Conservation (phyloP, 2,113 vertebrate species). For the Rhinichthys klamathensis region DNA sequence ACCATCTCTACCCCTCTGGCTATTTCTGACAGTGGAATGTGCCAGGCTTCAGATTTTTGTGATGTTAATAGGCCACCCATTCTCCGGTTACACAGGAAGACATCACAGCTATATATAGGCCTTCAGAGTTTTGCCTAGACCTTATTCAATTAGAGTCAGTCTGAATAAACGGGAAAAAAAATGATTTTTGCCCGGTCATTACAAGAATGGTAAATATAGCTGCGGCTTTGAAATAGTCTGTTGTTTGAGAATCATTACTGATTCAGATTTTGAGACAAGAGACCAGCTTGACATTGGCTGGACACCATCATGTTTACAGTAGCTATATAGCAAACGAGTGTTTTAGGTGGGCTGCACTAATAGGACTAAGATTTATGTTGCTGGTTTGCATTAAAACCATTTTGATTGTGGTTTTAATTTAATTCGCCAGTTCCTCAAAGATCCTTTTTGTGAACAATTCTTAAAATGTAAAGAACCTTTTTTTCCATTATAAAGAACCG, state of each 20-base stretch:
- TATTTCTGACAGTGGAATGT: constrained; percentile 82
- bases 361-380: neutral
- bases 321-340: neutral
- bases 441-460: no score
- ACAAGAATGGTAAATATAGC: constrained; percentile 26
- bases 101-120: constrained; percentile 79
- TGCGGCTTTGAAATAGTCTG: constrained; percentile 33
- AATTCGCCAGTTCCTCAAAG: no score
- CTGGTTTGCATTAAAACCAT: neutral
- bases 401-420: no score
- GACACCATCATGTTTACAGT: constrained; percentile 1
- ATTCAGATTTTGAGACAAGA: neutral
- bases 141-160: constrained; percentile 49
- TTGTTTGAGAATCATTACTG: constrained; percentile 14
- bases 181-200: constrained; percentile 39
- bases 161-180: constrained; percentile 40
- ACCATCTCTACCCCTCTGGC: constrained; percentile 65
- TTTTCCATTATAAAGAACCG: no score
- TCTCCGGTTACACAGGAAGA: constrained; percentile 80
- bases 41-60: constrained; percentile 80
- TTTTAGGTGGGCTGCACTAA: neutral
- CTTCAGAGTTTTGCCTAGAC: constrained; percentile 40
- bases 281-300: neutral
- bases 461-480: no score
- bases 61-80: constrained; percentile 74